Base-by-base conservation (phyloP, 2,888 invertebrate genomes). In the Acholoe squamosa region DNA sequence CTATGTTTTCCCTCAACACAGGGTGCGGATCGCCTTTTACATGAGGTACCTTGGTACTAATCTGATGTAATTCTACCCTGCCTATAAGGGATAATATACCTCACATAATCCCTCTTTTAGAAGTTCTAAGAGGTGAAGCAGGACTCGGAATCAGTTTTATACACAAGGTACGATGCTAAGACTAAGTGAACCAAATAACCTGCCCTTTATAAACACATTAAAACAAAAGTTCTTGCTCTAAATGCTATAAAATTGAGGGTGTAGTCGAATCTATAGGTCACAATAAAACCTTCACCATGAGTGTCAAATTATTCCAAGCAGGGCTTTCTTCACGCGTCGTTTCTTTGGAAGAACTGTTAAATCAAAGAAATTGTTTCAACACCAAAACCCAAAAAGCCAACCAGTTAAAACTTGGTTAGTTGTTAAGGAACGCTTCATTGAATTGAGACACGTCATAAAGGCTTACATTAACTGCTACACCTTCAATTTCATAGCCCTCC, bases 401-500 rank as follows among this genome's bases (percentile, higher is more conserved):
- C 25, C 22, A n/a, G 71, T 71, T 71, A 71, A 25, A 71, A 71
- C 28, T 71, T 71, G 25, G 71, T 71, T 71, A 71, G 71, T 71
- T 22, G 31, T 71, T 71, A 71, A 71, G 28, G 28, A 25, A 71
- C 19, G 14, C 14, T 28, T 71, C 25, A 14, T 28, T 71, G 28
- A 71, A 71, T 71, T 25, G 14, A 71, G 71, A 28, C 71, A 71
- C 28, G 3, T 28, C 31, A 22, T 28, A 0, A 80, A 80, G 0
- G 31, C 19, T 67, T 71, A 76, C 16, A 25, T 76, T 89, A 76
- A 89, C 89, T 76, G n/a, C 89, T 71, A 80, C 90, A 90, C 56
- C 61, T 31, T 33, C 76, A 80, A 84, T 31, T 54, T 51, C 80
- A 90, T 80, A 90, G 84, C 80, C 90, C 76, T 51, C 90, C 56